These are phyloP conservation scores for Drosophila borborema DNA, from an alignment of 2,888 invertebrate genomes.

Conservation along the genomic window DNA sequence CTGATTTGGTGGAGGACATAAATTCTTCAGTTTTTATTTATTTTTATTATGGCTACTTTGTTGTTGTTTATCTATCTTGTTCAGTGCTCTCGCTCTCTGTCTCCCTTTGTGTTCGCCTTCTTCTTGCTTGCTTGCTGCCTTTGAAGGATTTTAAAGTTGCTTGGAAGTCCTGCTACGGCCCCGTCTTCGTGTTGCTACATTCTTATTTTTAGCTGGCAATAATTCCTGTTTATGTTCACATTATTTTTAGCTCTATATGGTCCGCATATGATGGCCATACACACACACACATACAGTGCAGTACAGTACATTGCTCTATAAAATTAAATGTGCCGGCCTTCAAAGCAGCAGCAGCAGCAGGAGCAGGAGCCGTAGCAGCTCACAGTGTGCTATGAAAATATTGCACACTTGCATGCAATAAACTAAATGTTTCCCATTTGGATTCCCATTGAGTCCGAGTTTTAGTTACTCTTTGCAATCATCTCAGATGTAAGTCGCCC, in stretches of 20 bases:
- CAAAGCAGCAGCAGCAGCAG: conserved; percentile 13
- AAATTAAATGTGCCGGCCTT: conserved; percentile 58
- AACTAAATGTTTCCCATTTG: conserved; percentile 52
- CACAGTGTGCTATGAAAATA: conserved; percentile 39
- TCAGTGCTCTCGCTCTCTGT: neutral
- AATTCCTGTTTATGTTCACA: conserved; percentile 77
- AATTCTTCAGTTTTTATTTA: conserved; percentile 71
- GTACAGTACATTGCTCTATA: conserved; percentile 53
- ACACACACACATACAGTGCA: conserved; percentile 6
- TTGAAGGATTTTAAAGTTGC: conserved; percentile 48
- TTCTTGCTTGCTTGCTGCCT: neutral
- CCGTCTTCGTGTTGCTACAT: conserved; percentile 35
- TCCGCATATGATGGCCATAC: conserved; percentile 29
- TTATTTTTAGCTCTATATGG: conserved; percentile 64
- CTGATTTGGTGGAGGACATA: conserved; percentile 47
- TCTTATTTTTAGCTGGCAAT: conserved; percentile 65
- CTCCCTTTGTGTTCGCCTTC: neutral
- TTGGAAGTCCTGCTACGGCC: conserved; percentile 7
- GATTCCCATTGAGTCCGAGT: conserved; percentile 39
- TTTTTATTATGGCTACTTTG: conserved; percentile 73
- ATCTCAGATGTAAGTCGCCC: conserved; percentile 1
- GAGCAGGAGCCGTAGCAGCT: neutral
- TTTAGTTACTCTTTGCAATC: conserved; percentile 28
- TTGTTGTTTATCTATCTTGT: conserved; percentile 50
- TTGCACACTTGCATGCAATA: conserved; percentile 51